Base-by-base conservation (phyloP, 2,797 vertebrate species). In the Poeciliopsis gracilis region DNA sequence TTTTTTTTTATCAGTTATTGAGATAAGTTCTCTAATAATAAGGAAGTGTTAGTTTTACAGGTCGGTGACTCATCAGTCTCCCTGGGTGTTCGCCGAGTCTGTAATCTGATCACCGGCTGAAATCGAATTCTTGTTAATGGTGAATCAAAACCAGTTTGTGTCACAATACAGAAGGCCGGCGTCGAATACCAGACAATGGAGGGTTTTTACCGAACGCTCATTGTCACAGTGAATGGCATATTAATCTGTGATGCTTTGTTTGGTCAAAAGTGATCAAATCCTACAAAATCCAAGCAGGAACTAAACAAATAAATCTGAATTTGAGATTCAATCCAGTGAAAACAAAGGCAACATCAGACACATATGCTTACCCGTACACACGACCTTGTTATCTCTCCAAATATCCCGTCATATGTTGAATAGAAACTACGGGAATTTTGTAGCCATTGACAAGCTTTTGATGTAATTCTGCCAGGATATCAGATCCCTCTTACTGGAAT, bases 51-150 rank as follows among this genome's bases (percentile, higher is more conserved):
- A 78, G 75, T 72, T 72, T 88, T 82, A 80, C 76, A 79, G 73
- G 71, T 46, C 71, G 18, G 76, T 84, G 87, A 89, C 67, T 91
- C 88, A 87, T 78, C 81, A 41, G 75, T 16, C 63, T 72, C 73
- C 41, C 59, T 11, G 61, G 9, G 69, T 36, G 41, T 51, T 82
- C 18, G 28, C 47, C 2, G 75, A 61, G 76, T 46, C 53, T 67
- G 85, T 75, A 82, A 85, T 73, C 45, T n/a, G n/a, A 90, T 79
- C 82, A 53, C 67, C 8, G 82, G 38, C 81, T 84, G 82, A 81
- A 78, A 86, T 71, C 70, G 16, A 79, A 46, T 46, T 87, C 77
- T 75, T 79, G 77, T 82, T 20, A 72, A 51, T 15, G 41, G 76
- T 36, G 51, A 77, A 66, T 15, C 79, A 18, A 43, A 49, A 38